Evolutionary conservation across 2,888 invertebrate genomes (phyloP), one percentile per base, ranked within the genome.

Genomic region (Mesorhabditis spiculigera): DNA sequence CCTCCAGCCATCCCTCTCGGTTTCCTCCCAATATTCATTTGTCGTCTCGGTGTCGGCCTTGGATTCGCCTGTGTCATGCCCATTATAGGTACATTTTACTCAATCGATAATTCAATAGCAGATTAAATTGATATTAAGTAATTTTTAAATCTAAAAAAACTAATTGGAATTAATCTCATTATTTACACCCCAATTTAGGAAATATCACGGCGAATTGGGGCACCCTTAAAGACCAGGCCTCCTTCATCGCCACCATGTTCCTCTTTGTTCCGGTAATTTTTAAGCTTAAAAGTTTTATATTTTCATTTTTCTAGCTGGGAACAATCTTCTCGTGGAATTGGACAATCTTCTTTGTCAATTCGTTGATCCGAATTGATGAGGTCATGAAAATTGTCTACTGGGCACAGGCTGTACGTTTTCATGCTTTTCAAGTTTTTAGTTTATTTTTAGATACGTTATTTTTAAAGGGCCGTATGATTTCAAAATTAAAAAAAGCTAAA

Each of bases 191-290:
- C 28, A 1, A n/a, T 50, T 50, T 81, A 68, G 83, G 82, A 5
- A 69, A 68, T 61, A 75, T 77, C 41, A 71, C 80, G n/a, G 78
- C 80, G 4, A 69, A 76, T 42, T 83, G 83, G 83, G 82, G 78
- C 16, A 75, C 80, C 3, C 69, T 83, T 5, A 76, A 76, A 43
- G 83, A 84, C 66, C 83, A 84, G 70, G 71, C 81, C 10, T 67
- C 73, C 6, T 83, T 83, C 71, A 58, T 84, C 42, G 69, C 76
- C 5, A 66, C 73, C 43, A 73, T 77, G 65, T 69, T 82, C 63
- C 64, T 76, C 67, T 78, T 80, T 58, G 61, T 83, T 62, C 73
- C 75, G 70, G 82, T 83, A 43, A 66, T 63, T 69, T 68, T 45
- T 43, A 0, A 43, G 28, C 44, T 3, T 44, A 1, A 69, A 8